These are phyloP conservation scores for Halictus rubicundus DNA, from an alignment of 1,140 invertebrate genomes.

Conservation along the genomic window DNA sequence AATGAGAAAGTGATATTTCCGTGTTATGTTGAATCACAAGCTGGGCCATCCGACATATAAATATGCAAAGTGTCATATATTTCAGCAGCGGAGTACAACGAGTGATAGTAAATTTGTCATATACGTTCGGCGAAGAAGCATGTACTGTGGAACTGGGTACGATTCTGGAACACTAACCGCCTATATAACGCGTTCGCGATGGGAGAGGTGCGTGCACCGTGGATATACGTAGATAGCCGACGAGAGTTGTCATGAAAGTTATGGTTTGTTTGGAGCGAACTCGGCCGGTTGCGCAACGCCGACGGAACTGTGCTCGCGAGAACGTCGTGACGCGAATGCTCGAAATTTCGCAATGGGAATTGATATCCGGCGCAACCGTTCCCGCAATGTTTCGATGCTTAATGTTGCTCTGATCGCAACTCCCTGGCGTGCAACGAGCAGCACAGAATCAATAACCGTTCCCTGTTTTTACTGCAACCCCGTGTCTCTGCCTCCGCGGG, in stretches of 20 bases:
- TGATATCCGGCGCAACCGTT: not conserved
- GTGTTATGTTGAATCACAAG: no score
- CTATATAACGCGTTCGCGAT: not conserved
- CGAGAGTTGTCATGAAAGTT: not conserved
- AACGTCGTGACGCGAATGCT: not conserved
- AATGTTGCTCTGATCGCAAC: conserved; percentile 2
- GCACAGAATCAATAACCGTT: conserved; percentile 7
- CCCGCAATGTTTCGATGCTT: not conserved
- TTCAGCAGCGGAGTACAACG: no score
- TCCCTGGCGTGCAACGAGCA: not conserved
- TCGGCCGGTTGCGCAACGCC: not conserved
- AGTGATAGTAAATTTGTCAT: no score
- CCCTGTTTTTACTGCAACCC: conserved; percentile 3
- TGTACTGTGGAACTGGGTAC: no score
- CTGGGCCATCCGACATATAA: no score
- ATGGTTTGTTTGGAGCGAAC: not conserved
- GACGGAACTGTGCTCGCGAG: no score
- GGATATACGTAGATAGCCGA: not conserved
- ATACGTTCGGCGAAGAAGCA: no score
- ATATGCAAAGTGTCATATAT: no score
- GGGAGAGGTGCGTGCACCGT: not conserved
- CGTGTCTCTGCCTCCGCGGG: not conserved
- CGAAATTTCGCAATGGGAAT: not conserved
- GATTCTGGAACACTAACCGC: not conserved
- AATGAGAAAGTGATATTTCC: no score